Evolutionary conservation across 1,140 invertebrate genomes (phyloP), one percentile per base, ranked within the genome.

Genomic region (Mycetomoellerius zeteki): DNA sequence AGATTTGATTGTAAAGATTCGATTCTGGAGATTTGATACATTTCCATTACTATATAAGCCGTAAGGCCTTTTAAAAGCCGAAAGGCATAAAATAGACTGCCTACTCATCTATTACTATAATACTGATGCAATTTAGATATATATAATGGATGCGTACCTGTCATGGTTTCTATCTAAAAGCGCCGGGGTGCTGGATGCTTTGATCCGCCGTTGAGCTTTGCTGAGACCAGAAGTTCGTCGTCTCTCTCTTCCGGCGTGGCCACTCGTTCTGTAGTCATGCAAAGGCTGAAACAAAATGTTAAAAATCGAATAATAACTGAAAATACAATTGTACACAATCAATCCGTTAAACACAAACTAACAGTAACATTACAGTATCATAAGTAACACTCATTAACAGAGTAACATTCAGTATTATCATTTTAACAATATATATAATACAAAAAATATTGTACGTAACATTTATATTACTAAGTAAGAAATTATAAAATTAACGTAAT

Each of bases 131-230:
- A 7, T 47, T 78, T 43, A 60, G 21, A 33, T 33, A 37, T 52
- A 37, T 33, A 47, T 21, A 10, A 47, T 21, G 14, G 2, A 71
- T 33, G 73, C 93, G 87, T 91, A 96, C 93, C 93, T 92, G 56
- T 95, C 94, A 8, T 94, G 92, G 64, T 94, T 94, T n/a, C 92
- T 93, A 86, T 96, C 95, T 58, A 96, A 92, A 64, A 96, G 93
- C 21, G 96, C 95, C 56, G 96, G 96, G 16, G 96, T 96, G 80
- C 96, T 96, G 73, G 96, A 96, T 56, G 96, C 96, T 92, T 96
- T 96, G 72, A 95, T 92, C 62, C 95, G 94, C 89, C 96, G 94
- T 81, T 94, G 94, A 73, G 92, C 93, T 73, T 95, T 95, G 88
- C 94, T 94, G 73, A 95, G 86, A 5, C 93, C 94, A 10, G 93